A percentile compares a stretch with the other conserved stretches of the same genome.
Conservation (phyloP, 2,113 vertebrate species). For the Pelmatolapia mariae region DNA sequence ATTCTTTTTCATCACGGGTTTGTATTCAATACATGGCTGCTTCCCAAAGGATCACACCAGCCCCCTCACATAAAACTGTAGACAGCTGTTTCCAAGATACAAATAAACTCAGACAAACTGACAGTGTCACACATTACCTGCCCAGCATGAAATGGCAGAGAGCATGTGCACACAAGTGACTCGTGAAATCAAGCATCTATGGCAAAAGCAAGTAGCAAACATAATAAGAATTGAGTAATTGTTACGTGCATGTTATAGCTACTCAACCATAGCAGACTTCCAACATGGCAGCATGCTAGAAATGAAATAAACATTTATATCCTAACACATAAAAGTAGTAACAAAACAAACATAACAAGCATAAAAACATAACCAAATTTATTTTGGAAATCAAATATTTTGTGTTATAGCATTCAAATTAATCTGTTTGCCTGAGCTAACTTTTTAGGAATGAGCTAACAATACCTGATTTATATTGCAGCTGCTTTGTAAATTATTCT, state of each 20-base stretch:
- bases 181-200: neutral
- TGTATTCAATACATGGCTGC: neutral
- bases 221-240: neutral
- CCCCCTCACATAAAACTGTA: neutral
- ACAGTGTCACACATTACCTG: neutral
- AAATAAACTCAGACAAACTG: neutral
- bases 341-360: neutral
- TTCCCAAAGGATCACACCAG: neutral
- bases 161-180: neutral
- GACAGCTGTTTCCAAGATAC: neutral
- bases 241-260: neutral
- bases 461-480: neutral
- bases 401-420: neutral
- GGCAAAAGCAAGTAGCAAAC: neutral
- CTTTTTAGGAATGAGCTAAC: neutral
- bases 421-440: neutral
- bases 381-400: neutral
- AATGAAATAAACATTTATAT: neutral
- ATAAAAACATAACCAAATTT: neutral
- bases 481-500: neutral
- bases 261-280: neutral
- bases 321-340: neutral
- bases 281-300: neutral
- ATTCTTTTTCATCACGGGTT: constrained; percentile 3
- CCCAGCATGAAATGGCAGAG: neutral